phyloP scores from a whole-genome alignment of 2,797 vertebrate species.

The Dipus sagitta region DNA sequence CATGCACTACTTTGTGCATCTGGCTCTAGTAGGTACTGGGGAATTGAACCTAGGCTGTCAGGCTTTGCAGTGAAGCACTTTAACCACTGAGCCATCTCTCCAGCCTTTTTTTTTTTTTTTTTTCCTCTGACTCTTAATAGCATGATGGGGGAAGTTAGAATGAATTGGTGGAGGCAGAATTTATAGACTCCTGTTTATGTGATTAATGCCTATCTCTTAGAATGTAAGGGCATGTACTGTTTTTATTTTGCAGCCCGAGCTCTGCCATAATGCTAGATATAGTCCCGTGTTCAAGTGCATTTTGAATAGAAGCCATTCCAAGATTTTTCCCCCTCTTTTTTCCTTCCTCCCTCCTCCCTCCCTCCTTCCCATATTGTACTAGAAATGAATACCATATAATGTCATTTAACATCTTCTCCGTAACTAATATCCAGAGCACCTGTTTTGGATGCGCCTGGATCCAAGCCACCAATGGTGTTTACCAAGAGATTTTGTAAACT shows the following conservation, averaged over 20 bases:
- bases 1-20: too few species aligned
- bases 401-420: neutral
- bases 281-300: neutral
- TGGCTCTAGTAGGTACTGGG: too few species aligned
- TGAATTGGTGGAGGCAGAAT: neutral
- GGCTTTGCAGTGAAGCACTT: too few species aligned
- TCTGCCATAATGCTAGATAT: neutral
- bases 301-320: constrained; percentile 1
- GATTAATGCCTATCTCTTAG: neutral
- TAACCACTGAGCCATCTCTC: too few species aligned
- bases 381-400: neutral
- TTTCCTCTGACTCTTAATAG: neutral
- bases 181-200: neutral
- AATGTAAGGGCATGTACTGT: neutral
- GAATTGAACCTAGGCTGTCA: too few species aligned
- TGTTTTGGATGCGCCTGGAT: neutral
- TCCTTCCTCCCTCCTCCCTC: too few species aligned
- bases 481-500: neutral
- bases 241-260: neutral
- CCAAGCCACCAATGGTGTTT: neutral
- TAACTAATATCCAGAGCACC: neutral
- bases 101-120: too few species aligned
- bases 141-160: neutral
- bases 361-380: neutral
- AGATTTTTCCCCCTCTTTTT: neutral